Evolutionary conservation across 2,113 vertebrate genomes (phyloP).

Genomic region (Heptranchias perlo): DNA sequence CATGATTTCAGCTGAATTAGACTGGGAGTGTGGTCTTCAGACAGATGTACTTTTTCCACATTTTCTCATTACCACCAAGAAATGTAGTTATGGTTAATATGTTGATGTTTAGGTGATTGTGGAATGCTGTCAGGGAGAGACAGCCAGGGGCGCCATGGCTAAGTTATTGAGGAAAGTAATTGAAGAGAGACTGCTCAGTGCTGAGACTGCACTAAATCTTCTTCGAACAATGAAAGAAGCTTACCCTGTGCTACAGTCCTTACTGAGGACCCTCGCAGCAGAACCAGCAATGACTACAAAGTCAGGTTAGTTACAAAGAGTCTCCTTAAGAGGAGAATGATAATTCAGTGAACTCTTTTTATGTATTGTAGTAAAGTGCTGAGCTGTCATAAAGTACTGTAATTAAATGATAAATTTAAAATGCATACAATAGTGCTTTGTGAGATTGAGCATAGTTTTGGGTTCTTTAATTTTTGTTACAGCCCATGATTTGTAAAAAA

Average conservation of each 20-base stretch:
- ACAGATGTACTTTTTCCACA: background rate
- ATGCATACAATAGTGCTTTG: background rate
- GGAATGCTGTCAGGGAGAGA: conserved; percentile 60
- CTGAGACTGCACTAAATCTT: conserved; percentile 58
- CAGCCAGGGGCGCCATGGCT: conserved; percentile 51
- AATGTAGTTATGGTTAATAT: background rate
- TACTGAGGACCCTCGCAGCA: conserved; percentile 52
- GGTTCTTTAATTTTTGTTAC: too few species aligned
- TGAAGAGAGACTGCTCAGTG: conserved; percentile 58
- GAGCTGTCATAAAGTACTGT: background rate
- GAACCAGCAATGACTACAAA: conserved; percentile 7
- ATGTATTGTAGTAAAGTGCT: background rate
- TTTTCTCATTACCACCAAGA: background rate
- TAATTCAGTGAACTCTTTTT: background rate
- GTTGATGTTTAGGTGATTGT: conserved; percentile 58
- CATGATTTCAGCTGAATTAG: background rate
- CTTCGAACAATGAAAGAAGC: conserved; percentile 53
- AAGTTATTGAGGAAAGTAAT: conserved; percentile 56
- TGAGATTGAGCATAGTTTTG: too few species aligned
- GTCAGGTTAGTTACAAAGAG: background rate
- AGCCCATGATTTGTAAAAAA: too few species aligned
- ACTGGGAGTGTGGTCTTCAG: background rate
- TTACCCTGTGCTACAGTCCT: conserved; percentile 52
- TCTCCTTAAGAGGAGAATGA: background rate
- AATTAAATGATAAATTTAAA: background rate